phyloP scores from a whole-genome alignment of 2,113 vertebrate species.

The Coreoperca whiteheadi region DNA sequence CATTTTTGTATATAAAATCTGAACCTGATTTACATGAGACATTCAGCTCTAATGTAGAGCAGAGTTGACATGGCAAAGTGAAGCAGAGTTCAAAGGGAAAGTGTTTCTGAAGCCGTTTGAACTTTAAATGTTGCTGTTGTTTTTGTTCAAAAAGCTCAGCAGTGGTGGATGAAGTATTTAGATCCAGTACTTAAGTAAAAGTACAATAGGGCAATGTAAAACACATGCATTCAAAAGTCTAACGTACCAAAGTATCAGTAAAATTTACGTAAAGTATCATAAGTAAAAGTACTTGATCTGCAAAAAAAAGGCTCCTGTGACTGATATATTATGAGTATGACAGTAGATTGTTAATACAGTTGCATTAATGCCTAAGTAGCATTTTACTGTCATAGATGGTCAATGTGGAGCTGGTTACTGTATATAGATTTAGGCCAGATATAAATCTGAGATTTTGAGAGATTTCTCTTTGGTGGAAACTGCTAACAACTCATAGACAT shows the following conservation, averaged over 20 bases:
- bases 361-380: background rate
- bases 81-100: background rate
- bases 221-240: background rate
- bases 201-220: background rate
- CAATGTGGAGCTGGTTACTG: background rate
- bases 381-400: background rate
- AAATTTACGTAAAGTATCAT: background rate
- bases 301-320: background rate
- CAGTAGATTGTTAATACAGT: background rate
- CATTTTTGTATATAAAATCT: background rate
- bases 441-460: background rate
- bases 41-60: background rate
- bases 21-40: too few species aligned
- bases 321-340: background rate
- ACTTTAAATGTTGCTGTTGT: background rate
- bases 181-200: background rate
- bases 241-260: background rate
- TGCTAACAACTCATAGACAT: too few species aligned
- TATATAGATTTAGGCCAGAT: too few species aligned
- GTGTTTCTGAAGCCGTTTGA: background rate
- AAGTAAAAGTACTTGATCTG: background rate
- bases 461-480: background rate
- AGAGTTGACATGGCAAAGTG: background rate
- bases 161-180: background rate
- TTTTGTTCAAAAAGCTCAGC: slow-evolving; percentile 8